Base-by-base conservation (phyloP, 1,140 invertebrate genomes). In the Danaus plexippus region DNA sequence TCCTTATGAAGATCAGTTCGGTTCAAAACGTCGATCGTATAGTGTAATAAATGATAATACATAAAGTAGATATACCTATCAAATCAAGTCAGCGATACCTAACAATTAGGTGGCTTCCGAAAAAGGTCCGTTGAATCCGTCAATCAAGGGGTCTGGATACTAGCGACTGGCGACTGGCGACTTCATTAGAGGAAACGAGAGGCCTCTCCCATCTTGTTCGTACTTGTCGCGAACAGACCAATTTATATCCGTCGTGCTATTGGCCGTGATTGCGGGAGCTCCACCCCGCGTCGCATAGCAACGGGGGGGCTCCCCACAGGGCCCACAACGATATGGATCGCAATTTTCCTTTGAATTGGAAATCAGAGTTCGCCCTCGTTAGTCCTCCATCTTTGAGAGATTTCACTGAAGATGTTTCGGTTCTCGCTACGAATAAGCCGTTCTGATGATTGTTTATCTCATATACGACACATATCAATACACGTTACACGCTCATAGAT, bases 201-300 rank as follows among this genome's bases (percentile, higher is more conserved):
- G 73, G 75, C 72, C 13, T 40, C 40, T 70, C 11, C 47, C 58
- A 53, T 80, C 80, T 67, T 75, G 59, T 57, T 83, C 82, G 53
- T 64, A 67, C 74, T 64, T 76, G 80, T 83, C 81, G 75, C 78
- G 77, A 71, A 65, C 67, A 73, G 79, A 87, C 78, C 87, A 88
- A 88, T 88, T 88, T 88, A 88, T 88, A 87, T 88, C 87, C 88
- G 88, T 88, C 88, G 86, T 85, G 82, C 87, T 67, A 88, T 88
- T 88, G 87, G 80, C 87, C 80, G 83, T 87, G 87, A 88, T 88
- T 88, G 77, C 77, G 74, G 82, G 68, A 75, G 71, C 85, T 85
- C 87, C 88, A 87, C 87, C 88, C 88, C 87, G 85, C 82, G 89
- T 90, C 88, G 76, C 89, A 87, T 89, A 87, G 88, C 86, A 82